phyloP scores from a whole-genome alignment of 2,113 vertebrate species.

The Elgaria multicarinata region DNA sequence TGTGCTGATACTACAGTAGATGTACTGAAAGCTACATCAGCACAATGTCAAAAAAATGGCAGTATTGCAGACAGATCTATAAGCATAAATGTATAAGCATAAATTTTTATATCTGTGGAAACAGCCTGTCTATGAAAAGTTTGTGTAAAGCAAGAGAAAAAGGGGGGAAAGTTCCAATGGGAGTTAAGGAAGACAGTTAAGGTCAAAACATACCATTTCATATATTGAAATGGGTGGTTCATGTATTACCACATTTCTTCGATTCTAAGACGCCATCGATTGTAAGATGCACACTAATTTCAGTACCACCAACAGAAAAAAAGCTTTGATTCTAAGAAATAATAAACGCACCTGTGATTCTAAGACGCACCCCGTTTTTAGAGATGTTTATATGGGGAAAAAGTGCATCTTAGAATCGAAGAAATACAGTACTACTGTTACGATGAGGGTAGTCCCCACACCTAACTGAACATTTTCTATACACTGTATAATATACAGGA shows the following conservation, averaged over 20 bases:
- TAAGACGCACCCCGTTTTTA: no score
- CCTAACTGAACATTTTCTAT: not conserved
- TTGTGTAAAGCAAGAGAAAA: not conserved
- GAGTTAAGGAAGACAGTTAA: not conserved
- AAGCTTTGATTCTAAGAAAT: no score
- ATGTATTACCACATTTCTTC: no score
- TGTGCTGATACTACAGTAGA: no score
- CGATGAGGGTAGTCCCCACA: not conserved
- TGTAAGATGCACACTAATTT: no score
- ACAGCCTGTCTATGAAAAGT: not conserved
- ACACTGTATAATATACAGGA: not conserved
- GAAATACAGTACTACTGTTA: no score
- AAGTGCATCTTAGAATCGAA: no score
- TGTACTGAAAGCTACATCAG: not conserved
- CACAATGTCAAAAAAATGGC: not conserved
- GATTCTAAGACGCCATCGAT: no score
- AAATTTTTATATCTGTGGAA: not conserved
- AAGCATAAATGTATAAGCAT: not conserved
- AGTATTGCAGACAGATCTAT: not conserved
- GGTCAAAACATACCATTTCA: not conserved
- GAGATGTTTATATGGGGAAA: no score
- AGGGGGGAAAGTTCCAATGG: no score
- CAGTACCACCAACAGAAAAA: no score
- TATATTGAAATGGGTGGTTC: not conserved
- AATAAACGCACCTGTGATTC: no score